Conservation (phyloP, 2,113 vertebrate species). For the Myodes glareolus region DNA sequence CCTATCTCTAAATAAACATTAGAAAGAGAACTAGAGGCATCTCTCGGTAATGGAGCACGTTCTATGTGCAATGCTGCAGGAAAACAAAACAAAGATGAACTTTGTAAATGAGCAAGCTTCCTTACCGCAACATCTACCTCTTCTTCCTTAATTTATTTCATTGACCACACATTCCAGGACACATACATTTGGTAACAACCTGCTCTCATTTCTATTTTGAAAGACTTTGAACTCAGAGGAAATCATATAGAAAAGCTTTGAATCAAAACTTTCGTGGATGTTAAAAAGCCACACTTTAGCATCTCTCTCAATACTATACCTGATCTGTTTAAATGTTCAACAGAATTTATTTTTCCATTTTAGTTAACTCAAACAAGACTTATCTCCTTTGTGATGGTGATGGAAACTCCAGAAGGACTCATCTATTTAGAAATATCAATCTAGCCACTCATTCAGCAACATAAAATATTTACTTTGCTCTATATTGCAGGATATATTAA, state of each 20-base stretch:
- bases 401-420: neutral
- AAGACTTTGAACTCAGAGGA: neutral
- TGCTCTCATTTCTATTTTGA: constrained; percentile 31
- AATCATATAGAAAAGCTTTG: neutral
- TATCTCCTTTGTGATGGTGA: neutral
- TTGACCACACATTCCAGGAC: neutral
- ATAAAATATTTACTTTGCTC: neutral
- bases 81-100: neutral
- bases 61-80: neutral
- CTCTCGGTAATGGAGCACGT: neutral
- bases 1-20: neutral
- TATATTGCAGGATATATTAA: constrained; percentile 14
- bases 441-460: neutral
- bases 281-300: neutral
- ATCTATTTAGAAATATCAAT: constrained; percentile 30
- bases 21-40: neutral
- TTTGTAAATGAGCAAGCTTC: neutral
- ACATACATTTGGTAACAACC: neutral
- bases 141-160: neutral
- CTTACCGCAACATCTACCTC: neutral
- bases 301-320: neutral
- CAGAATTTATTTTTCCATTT: constrained; percentile 23
- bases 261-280: neutral
- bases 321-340: neutral
- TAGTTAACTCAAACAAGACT: neutral